Conservation (phyloP, 2,113 vertebrate species). For the Collichthys lucidus region DNA sequence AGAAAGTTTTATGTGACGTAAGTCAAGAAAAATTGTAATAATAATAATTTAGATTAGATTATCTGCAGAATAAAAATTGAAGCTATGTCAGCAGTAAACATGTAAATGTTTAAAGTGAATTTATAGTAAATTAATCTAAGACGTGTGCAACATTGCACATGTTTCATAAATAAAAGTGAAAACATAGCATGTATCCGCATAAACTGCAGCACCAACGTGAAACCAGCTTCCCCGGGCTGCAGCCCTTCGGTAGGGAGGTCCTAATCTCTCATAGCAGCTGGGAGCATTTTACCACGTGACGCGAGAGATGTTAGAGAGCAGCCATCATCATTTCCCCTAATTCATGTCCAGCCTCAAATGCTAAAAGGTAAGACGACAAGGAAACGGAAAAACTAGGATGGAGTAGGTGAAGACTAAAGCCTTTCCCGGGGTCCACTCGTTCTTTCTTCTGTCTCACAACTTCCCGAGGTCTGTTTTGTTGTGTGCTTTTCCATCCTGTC, state of each 20-base stretch:
- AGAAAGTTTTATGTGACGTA: not conserved
- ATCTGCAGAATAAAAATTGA: not conserved
- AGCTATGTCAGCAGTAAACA: not conserved
- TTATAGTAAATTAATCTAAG: not conserved
- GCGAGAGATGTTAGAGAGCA: conserved; percentile 78
- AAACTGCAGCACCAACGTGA: conserved; percentile 17
- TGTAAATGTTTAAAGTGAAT: not conserved
- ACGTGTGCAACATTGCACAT: not conserved
- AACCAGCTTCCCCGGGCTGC: conserved; percentile 11
- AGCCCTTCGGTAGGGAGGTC: conserved; percentile 70
- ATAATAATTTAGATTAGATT: too few relatives aligned
- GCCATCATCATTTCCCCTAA: conserved; percentile 83
- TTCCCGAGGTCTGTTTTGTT: conserved; percentile 59
- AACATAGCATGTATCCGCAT: not conserved
- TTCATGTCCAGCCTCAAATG: conserved; percentile 72
- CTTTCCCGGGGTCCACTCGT: not conserved
- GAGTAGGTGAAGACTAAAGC: conserved; percentile 56
- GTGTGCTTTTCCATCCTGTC: not conserved
- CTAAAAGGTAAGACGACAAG: conserved; percentile 52
- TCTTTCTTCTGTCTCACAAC: not conserved
- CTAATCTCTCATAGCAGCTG: conserved; percentile 81
- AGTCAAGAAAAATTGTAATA: not conserved
- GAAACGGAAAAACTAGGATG: conserved; percentile 62
- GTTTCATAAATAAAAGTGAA: too few relatives aligned
- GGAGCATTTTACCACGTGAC: conserved; percentile 87